Conservation (phyloP, 2,113 vertebrate genomes). For the Lampris incognitus region DNA sequence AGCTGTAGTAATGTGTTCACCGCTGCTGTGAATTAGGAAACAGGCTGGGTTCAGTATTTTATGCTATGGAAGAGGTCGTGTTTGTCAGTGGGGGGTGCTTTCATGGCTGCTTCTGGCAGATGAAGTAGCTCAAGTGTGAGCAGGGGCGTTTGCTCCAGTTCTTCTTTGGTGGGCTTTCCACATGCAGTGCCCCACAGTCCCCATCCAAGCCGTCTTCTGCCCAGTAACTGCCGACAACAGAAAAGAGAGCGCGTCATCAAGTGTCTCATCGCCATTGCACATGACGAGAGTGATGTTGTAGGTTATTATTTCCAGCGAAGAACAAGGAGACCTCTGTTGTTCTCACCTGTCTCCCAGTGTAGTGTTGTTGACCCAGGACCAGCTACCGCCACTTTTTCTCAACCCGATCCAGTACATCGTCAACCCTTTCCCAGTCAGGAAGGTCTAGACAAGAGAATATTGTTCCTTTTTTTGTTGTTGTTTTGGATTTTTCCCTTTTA, state of each 20-base stretch:
- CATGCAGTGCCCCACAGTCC: conserved; percentile 61
- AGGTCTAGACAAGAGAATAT: conserved; percentile 57
- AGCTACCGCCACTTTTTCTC: conserved; percentile 13
- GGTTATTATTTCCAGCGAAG: background rate
- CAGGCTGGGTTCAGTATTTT: too few species aligned
- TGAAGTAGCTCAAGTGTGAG: conserved; percentile 36
- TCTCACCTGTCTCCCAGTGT: conserved; percentile 56
- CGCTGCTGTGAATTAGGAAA: too few species aligned
- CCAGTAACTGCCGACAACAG: conserved; percentile 69
- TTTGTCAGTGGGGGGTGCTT: rapidly evolving
- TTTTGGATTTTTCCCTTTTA: too few species aligned
- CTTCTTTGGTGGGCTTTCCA: background rate
- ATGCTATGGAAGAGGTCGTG: too few species aligned
- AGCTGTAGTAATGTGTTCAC: too few species aligned
- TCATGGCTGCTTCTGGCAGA: conserved; percentile 70
- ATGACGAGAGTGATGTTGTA: background rate
- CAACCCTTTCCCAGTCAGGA: conserved; percentile 43
- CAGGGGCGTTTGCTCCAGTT: conserved; percentile 65
- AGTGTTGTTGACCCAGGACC: conserved; percentile 74
- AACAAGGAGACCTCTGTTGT: background rate
- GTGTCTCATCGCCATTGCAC: too few species aligned
- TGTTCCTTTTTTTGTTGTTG: background rate
- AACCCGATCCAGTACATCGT: conserved; percentile 74
- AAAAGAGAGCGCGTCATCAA: background rate
- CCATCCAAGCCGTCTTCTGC: rapidly evolving